These are phyloP conservation scores for Pantherophis vulpinus DNA, from an alignment of 2,797 vertebrate genomes.

Conservation along the genomic window DNA sequence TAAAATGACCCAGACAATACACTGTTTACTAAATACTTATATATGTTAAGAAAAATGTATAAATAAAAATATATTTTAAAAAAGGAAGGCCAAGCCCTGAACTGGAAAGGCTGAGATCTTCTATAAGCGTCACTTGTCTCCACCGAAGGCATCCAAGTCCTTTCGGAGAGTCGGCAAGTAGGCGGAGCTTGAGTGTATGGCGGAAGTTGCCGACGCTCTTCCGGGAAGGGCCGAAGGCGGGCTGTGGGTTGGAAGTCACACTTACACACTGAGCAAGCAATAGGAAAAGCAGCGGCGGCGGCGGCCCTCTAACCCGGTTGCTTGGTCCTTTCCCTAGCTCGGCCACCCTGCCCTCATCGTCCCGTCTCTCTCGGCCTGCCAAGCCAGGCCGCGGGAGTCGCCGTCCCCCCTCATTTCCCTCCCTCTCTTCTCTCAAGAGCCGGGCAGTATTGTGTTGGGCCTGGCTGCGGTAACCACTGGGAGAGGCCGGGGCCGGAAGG, in stretches of 20 bases:
- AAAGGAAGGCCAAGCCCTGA: too few relatives aligned
- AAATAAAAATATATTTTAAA: too few relatives aligned
- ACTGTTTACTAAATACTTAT: too few relatives aligned
- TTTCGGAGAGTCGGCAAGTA: neutral
- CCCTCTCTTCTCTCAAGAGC: slow-evolving; percentile 26
- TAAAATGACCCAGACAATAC: too few relatives aligned
- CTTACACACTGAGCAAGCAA: neutral
- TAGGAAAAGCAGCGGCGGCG: slow-evolving; percentile 23
- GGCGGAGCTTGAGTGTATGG: slow-evolving; percentile 20
- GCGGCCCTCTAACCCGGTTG: slow-evolving; percentile 38
- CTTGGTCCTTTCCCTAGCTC: slow-evolving; percentile 11
- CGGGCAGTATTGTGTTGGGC: slow-evolving; percentile 40
- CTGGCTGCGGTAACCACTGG: slow-evolving; percentile 39
- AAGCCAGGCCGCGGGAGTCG: neutral
- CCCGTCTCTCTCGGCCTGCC: neutral
- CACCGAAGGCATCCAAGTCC: slow-evolving; percentile 10
- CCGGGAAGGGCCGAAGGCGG: slow-evolving; percentile 41
- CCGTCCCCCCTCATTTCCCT: neutral
- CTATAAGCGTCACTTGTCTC: slow-evolving; percentile 14
- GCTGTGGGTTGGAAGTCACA: slow-evolving; percentile 17
- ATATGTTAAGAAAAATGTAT: too few relatives aligned
- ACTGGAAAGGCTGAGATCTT: neutral
- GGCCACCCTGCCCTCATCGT: neutral
- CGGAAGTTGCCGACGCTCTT: slow-evolving; percentile 32
- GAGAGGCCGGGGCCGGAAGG: slow-evolving; percentile 43